phyloP scores from a whole-genome alignment of 2,113 vertebrate genomes.

The Ovibos moschatus region DNA sequence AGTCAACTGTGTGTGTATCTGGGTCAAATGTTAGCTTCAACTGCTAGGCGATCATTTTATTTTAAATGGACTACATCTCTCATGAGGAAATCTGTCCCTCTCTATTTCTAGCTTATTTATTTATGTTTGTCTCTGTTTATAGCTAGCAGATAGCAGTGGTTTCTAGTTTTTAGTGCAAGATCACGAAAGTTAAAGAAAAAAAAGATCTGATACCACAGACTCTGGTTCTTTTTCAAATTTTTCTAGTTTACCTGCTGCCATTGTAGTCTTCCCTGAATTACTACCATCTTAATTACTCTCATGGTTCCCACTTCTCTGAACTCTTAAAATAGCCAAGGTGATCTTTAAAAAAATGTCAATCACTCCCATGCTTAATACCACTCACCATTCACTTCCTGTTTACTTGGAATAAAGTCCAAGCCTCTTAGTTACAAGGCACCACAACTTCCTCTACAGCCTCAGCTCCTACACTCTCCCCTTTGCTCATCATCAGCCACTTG shows the following conservation, averaged over 20 bases:
- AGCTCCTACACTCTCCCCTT: background rate
- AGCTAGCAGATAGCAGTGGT: background rate
- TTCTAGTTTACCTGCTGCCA: background rate
- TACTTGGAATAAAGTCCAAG: background rate
- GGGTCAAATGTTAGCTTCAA: constrained; percentile 12
- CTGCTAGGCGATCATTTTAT: background rate
- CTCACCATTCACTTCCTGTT: background rate
- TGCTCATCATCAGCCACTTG: background rate
- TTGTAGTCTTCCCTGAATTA: background rate
- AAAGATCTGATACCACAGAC: background rate
- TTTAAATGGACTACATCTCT: background rate
- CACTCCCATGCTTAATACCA: background rate
- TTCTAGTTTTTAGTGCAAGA: background rate
- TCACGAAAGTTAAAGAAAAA: background rate
- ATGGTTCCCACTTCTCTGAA: background rate
- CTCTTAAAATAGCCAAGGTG: background rate
- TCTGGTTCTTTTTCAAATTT: background rate
- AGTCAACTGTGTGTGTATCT: background rate
- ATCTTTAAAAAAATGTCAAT: background rate
- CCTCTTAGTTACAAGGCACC: background rate
- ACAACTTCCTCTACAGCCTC: background rate
- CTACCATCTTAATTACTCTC: background rate
- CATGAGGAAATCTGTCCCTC: background rate
- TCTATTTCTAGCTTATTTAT: background rate
- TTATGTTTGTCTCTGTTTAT: background rate